Conservation (phyloP, 2,797 vertebrate species). For the Anguilla megastoma region DNA sequence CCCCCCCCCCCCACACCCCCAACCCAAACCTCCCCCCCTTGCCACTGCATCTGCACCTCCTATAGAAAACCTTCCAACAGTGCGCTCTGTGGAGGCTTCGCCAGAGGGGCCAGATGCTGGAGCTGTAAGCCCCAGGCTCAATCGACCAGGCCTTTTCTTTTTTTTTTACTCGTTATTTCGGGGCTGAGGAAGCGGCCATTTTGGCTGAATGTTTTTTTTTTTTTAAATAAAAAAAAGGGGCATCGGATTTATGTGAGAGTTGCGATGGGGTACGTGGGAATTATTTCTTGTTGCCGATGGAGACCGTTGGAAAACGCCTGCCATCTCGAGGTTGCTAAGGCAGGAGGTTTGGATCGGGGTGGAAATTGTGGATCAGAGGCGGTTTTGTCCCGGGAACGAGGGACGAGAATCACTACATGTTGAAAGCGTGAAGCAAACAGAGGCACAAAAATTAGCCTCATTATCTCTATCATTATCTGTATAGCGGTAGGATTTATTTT, state of each 20-base stretch:
- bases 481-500: background rate
- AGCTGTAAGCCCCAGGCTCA: constrained; percentile 96
- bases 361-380: background rate
- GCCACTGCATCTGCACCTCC: constrained; percentile 94
- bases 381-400: background rate
- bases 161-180: constrained; percentile 93
- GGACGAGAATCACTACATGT: background rate
- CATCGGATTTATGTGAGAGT: background rate
- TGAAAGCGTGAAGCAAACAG: background rate
- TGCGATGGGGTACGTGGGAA: background rate
- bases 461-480: background rate
- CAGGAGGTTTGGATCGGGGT: too few relatives aligned
- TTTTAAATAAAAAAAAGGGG: background rate
- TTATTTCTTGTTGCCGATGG: background rate
- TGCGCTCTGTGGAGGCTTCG: constrained; percentile 86
- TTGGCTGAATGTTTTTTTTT: background rate
- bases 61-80: constrained; percentile 93
- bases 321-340: background rate
- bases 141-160: constrained; percentile 77
- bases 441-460: too few relatives aligned
- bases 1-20: constrained; percentile 58
- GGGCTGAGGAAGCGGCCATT: constrained; percentile 65
- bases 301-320: background rate
- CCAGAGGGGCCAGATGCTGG: constrained; percentile 99
- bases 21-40: constrained; percentile 88